Evolutionary conservation across 2,113 vertebrate genomes (phyloP), one percentile per base, ranked within the genome.

Genomic region (Cyprichromis sp.): DNA sequence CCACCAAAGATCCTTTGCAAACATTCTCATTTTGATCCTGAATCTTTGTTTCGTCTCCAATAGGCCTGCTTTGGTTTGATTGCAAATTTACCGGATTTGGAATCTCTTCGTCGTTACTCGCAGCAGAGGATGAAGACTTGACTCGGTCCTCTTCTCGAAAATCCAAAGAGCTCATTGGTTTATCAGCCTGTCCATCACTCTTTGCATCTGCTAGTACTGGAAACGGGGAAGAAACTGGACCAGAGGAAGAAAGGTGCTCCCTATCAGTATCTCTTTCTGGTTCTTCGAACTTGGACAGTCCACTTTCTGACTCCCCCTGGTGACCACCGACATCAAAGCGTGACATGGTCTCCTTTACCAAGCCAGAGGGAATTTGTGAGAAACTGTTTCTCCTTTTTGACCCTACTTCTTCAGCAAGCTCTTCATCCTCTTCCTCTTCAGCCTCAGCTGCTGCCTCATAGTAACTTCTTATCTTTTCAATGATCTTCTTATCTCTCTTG

Each of bases 381-480:
- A 95, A 93, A 53, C 96, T 96, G 71, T 95, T 96, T 26, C 93
- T 87, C 31, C 96, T 93, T 17, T 88, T 93, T 2, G 81, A 26
- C 1, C 29, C 9, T 0, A 13, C 53, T 38, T 63, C 88, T 36
- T 88, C 90, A 57, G 6, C 54, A 9, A 9, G 10, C 0, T 82
- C 92, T 4, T 86, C 90, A 17, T 78, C 88, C 4, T 61, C 88
- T 9, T 45, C 79, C 2, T 92, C 88, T 3, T 82, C 89, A 1
- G 87, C 94, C 87, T 94, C 92, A 1, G 95, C 95, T 3, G 96
- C 96, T 1, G 96, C 96, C 24, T 97, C 96, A 9, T 97, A 97
- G 82, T 97, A 97, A 66, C 95, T 97, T 63, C 96, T 90, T 86
- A 97, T 97, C 91, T 97, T 97, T 80, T 97, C 96, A 10, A 97